Conservation (phyloP, 2,113 vertebrate species). For the Nestor notabilis region DNA sequence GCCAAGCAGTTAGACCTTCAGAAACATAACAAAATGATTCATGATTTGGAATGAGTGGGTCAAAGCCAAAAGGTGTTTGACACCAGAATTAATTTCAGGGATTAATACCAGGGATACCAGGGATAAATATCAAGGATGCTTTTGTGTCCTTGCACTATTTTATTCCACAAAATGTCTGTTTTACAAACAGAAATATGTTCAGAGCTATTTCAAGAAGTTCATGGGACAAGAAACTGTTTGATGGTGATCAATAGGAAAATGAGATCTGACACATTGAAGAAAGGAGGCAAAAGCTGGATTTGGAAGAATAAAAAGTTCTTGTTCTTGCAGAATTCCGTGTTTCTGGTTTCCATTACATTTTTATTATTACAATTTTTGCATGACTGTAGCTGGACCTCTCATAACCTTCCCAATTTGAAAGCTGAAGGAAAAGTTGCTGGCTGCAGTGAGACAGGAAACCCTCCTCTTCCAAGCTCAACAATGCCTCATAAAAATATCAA, state of each 20-base stretch:
- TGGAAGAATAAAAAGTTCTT: conserved; percentile 57
- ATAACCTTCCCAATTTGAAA: conserved; percentile 52
- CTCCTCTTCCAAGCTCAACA: conserved; percentile 10
- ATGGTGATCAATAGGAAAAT: conserved; percentile 16
- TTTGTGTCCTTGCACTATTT: not conserved
- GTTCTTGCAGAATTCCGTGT: conserved; percentile 31
- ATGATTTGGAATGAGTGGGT: not conserved
- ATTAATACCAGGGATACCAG: not conserved
- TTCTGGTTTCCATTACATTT: conserved; percentile 60
- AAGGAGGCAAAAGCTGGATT: not conserved
- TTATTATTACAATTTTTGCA: conserved; percentile 52
- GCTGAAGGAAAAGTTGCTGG: conserved; percentile 19
- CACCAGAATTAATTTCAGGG: not conserved
- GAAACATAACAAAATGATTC: not conserved
- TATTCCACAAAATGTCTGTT: rapidly evolving
- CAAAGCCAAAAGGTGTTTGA: not conserved
- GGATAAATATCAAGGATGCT: not conserved
- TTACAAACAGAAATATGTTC: not conserved
- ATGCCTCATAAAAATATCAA: conserved; percentile 64
- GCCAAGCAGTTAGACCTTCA: not conserved
- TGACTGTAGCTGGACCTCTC: conserved; percentile 35
- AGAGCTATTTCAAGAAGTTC: not conserved
- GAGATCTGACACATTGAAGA: not conserved
- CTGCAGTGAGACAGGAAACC: conserved; percentile 39
- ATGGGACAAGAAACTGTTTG: not conserved